A percentile compares a stretch with the other conserved stretches of the same genome.
Evolutionary conservation across 64 coral and sea anemone genomes (phyloP).

Genomic region (Stichodactyla mertensii): DNA sequence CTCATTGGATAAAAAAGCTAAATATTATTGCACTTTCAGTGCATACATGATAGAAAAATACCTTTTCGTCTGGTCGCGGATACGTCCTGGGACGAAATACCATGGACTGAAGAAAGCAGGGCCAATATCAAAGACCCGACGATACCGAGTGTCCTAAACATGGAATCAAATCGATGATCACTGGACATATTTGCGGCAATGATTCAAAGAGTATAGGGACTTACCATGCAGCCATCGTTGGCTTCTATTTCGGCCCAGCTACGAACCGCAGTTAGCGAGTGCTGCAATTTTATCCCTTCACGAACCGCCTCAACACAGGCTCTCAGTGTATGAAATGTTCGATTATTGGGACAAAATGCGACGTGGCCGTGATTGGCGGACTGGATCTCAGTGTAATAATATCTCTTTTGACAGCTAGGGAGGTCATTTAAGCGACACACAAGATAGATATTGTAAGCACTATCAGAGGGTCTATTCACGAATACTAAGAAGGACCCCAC

Average conservation of each 20-base stretch:
- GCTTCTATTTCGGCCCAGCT: constrained; percentile 61
- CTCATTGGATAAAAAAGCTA: neutral
- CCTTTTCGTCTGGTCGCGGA: constrained; percentile 25
- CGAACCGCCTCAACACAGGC: constrained; percentile 37
- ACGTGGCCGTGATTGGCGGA: constrained; percentile 23
- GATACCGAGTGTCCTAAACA: constrained; percentile 33
- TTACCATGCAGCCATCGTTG: constrained; percentile 63
- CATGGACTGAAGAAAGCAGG: constrained; percentile 33
- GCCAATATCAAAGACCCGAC: constrained; percentile 27
- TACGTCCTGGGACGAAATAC: constrained; percentile 54
- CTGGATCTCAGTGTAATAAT: neutral
- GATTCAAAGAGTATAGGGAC: neutral
- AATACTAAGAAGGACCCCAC: neutral
- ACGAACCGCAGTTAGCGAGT: constrained; percentile 24
- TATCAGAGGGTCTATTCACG: neutral
- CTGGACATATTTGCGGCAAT: neutral
- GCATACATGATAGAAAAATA: neutral
- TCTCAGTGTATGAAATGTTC: constrained; percentile 38
- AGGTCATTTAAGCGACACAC: neutral
- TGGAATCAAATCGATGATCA: neutral
- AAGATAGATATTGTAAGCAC: neutral
- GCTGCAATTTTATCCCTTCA: constrained; percentile 48
- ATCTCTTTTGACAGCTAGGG: neutral
- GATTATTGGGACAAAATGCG: constrained; percentile 18
- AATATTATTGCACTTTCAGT: neutral